A percentile compares a stretch with the other conserved stretches of the same genome.
phyloP scores from a whole-genome alignment of 2,888 invertebrate genomes.

The Punctoribates punctum region DNA sequence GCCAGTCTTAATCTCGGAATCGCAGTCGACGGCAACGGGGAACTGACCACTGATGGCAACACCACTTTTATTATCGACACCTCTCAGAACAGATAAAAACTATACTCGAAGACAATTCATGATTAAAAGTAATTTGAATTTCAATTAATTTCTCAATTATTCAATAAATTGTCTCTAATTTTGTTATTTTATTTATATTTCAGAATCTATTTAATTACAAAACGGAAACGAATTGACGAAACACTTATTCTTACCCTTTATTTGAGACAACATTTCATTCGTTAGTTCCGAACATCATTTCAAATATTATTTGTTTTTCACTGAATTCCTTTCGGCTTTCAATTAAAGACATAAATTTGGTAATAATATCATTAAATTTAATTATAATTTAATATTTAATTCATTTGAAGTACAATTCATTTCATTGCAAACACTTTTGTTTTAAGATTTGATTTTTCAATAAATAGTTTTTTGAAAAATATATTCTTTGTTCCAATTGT shows the following conservation, averaged over 20 bases:
- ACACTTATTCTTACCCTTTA: too few species aligned
- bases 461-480: too few species aligned
- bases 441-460: not conserved
- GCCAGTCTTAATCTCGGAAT: slow-evolving; percentile 37
- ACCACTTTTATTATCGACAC: slow-evolving; percentile 40
- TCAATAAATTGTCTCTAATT: not conserved
- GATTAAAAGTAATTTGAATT: not conserved
- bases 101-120: not conserved
- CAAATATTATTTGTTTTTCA: too few species aligned
- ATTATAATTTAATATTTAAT: not conserved
- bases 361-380: not conserved
- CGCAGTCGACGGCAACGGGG: slow-evolving; percentile 37
- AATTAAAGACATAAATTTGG: not conserved
- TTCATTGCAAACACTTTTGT: not conserved
- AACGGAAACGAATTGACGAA: too few species aligned
- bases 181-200: not conserved
- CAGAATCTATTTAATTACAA: not conserved
- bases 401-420: not conserved
- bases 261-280: too few species aligned
- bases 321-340: too few species aligned
- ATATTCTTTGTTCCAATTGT: too few species aligned
- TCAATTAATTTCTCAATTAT: not conserved
- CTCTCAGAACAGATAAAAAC: slow-evolving; percentile 12
- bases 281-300: too few species aligned
- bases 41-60: slow-evolving; percentile 34